A percentile compares a stretch with the other conserved stretches of the same genome.
Conservation (phyloP, 1,140 invertebrate species). For the Caenorhabditis inopinata region DNA sequence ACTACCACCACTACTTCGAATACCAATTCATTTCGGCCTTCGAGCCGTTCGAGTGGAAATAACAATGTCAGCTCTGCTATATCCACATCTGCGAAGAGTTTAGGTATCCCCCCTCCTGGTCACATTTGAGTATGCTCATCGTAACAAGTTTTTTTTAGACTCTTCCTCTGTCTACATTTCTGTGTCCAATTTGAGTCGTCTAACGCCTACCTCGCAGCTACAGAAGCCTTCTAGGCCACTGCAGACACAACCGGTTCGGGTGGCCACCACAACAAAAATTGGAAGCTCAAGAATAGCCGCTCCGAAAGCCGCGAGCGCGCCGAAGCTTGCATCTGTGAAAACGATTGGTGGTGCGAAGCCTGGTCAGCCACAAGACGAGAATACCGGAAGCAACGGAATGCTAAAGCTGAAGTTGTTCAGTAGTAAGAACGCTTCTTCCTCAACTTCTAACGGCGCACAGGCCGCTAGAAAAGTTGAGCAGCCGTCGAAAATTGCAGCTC, state of each 20-base stretch:
- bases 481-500: neutral
- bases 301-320: constrained; percentile 8
- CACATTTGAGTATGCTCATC: neutral
- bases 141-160: neutral
- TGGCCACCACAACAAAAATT: constrained; percentile 7
- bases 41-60: constrained; percentile 21
- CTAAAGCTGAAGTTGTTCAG: constrained; percentile 8
- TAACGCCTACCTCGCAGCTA: neutral
- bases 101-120: neutral
- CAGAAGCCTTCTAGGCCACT: neutral
- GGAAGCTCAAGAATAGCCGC: constrained; percentile 2
- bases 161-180: neutral
- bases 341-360: neutral
- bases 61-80: constrained; percentile 13
- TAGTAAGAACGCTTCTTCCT: neutral
- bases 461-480: neutral
- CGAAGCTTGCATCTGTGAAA: neutral
- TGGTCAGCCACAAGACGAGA: neutral
- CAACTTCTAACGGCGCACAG: neutral
- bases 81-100: constrained; percentile 16
- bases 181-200: constrained; percentile 1
- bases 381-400: neutral
- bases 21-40: constrained; percentile 11
- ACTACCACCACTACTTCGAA: neutral
- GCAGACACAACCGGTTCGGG: constrained; percentile 6